phyloP scores from a whole-genome alignment of 2,797 vertebrate species.

The Periophthalmus magnuspinnatus region DNA sequence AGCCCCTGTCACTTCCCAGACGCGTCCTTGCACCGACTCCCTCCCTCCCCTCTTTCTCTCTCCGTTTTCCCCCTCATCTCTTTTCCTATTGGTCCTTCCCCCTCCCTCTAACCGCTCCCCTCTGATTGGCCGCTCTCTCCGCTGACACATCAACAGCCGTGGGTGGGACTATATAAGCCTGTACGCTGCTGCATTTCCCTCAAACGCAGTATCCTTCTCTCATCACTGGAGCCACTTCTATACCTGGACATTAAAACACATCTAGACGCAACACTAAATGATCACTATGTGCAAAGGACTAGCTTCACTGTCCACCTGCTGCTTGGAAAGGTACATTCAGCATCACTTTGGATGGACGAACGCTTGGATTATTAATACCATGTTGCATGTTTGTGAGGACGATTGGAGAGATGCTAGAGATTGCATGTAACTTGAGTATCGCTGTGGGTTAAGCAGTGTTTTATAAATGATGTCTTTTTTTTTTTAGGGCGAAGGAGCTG shows the following conservation, averaged over 20 bases:
- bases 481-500: slow-evolving; percentile 87
- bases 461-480: slow-evolving; percentile 25
- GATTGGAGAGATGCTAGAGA: not conserved
- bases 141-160: slow-evolving; percentile 58
- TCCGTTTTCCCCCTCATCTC: not conserved
- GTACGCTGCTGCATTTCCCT: slow-evolving; percentile 31
- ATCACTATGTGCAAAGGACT: slow-evolving; percentile 85
- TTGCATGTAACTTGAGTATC: not conserved
- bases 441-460: not conserved
- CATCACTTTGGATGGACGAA: slow-evolving; percentile 10
- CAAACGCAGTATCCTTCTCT: slow-evolving; percentile 51
- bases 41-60: slow-evolving; percentile 12
- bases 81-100: slow-evolving; percentile 2
- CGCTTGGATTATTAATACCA: not conserved
- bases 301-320: slow-evolving; percentile 80
- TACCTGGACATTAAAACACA: slow-evolving; percentile 43
- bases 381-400: not conserved
- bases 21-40: slow-evolving; percentile 21
- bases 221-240: slow-evolving; percentile 21
- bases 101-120: not conserved
- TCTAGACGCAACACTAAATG: slow-evolving; percentile 8
- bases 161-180: slow-evolving; percentile 65
- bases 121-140: slow-evolving; percentile 63
- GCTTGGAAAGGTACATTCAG: slow-evolving; percentile 86
- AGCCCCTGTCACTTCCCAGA: slow-evolving; percentile 44